A percentile compares a stretch with the other conserved stretches of the same genome.
Conservation (phyloP, 1,140 invertebrate species). For the Rhynchophorus ferrugineus region DNA sequence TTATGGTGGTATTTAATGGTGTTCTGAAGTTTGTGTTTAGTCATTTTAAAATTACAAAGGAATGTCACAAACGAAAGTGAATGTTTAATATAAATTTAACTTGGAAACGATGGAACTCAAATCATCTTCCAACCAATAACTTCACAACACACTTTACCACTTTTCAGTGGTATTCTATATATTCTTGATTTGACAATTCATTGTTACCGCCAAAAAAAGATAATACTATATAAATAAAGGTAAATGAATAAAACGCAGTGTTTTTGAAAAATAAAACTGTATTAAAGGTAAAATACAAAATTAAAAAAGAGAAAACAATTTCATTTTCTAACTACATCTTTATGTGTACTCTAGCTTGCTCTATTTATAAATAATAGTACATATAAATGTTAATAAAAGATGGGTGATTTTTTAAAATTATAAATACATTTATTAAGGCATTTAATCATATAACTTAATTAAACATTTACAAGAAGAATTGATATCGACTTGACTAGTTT, state of each 20-base stretch:
- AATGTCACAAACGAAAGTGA: too few relatives aligned
- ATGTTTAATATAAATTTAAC: too few relatives aligned
- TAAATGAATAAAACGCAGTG: constrained; percentile 8
- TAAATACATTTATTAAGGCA: constrained; percentile 34
- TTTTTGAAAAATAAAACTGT: constrained; percentile 36
- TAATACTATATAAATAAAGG: too few relatives aligned
- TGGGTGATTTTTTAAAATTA: constrained; percentile 20
- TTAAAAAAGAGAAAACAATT: constrained; percentile 36
- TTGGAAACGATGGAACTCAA: too few relatives aligned
- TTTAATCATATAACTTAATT: background rate
- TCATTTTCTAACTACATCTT: constrained; percentile 29
- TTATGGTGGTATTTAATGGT: too few relatives aligned
- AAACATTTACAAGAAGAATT: constrained; percentile 16
- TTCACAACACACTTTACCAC: too few relatives aligned
- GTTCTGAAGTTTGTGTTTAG: too few relatives aligned
- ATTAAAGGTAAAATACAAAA: constrained; percentile 38
- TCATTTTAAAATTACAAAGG: too few relatives aligned
- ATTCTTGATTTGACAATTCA: too few relatives aligned
- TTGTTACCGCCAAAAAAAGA: too few relatives aligned
- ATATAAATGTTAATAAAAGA: constrained; percentile 29
- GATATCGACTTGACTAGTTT: constrained; percentile 36
- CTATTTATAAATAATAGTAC: constrained; percentile 33
- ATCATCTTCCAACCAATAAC: too few relatives aligned
- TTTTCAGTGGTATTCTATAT: too few relatives aligned
- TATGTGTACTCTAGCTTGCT: constrained; percentile 34